Evolutionary conservation across 23 tunicate species (phyloP).

Genomic region (Trididemnum clinides): DNA sequence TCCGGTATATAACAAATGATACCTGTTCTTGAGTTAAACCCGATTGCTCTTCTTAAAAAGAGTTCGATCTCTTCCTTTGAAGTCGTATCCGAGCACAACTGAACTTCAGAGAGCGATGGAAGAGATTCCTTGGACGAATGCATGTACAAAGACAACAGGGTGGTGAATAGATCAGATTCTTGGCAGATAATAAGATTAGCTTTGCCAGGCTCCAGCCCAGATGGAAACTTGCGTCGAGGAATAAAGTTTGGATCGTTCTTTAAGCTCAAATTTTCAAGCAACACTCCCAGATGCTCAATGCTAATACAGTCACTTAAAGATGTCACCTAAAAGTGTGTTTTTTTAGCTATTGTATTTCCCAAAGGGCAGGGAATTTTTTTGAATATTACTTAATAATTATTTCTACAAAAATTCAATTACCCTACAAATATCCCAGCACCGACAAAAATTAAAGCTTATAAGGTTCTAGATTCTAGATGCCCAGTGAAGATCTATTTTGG

Average conservation of each 20-base stretch:
- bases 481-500: too few relatives aligned
- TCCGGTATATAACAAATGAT: too few relatives aligned
- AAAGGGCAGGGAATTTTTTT: too few relatives aligned
- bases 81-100: conserved; percentile 58
- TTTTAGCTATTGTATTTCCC: too few relatives aligned
- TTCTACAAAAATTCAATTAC: too few relatives aligned
- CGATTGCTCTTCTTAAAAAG: conserved; percentile 54
- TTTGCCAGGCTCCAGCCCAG: conserved; percentile 19
- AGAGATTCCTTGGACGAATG: conserved; percentile 40
- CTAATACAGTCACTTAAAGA: conserved; percentile 71
- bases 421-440: too few relatives aligned
- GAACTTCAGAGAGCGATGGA: conserved; percentile 73
- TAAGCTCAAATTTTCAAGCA: conserved; percentile 15
- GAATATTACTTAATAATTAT: too few relatives aligned
- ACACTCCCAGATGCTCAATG: conserved; percentile 70
- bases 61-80: conserved; percentile 63
- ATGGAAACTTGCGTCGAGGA: conserved; percentile 5
- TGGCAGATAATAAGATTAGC: conserved; percentile 67
- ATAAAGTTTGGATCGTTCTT: background rate
- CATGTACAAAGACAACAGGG: conserved; percentile 59
- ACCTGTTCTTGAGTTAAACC: too few relatives aligned
- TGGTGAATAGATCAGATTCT: conserved; percentile 38
- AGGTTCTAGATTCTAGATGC: too few relatives aligned
- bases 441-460: too few relatives aligned
- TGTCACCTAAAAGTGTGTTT: conserved; percentile 54